These are phyloP conservation scores for Fragum fragum DNA, from an alignment of 2,888 invertebrate species.

Conservation along the genomic window DNA sequence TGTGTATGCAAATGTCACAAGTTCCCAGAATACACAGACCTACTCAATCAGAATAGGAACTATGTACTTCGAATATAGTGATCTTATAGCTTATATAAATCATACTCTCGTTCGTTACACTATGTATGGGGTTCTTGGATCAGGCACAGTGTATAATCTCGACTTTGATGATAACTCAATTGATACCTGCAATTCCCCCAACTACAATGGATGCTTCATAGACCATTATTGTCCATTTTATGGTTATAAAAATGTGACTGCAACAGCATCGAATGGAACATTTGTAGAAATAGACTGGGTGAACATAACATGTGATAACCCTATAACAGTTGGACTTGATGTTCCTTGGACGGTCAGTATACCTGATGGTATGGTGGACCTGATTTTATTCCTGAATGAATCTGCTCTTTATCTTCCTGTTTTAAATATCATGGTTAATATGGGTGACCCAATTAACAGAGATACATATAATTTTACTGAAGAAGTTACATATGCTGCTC, in stretches of 20 bases:
- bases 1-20: conserved; percentile 40
- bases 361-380: conserved; percentile 51
- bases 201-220: conserved; percentile 42
- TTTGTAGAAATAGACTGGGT: conserved; percentile 60
- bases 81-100: conserved; percentile 47
- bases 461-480: neutral
- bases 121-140: conserved; percentile 61
- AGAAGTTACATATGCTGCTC: conserved; percentile 52
- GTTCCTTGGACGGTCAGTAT: conserved; percentile 41
- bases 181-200: conserved; percentile 31
- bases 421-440: conserved; percentile 47
- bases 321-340: conserved; percentile 50
- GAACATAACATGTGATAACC: conserved; percentile 63
- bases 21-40: conserved; percentile 23
- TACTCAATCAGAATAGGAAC: conserved; percentile 54
- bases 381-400: conserved; percentile 38
- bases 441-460: conserved; percentile 59
- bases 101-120: conserved; percentile 41
- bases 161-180: conserved; percentile 46
- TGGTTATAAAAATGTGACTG: conserved; percentile 47
- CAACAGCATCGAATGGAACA: conserved; percentile 48
- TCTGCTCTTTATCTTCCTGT: conserved; percentile 48
- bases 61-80: conserved; percentile 60
- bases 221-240: conserved; percentile 52
- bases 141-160: conserved; percentile 36